Evolutionary conservation across 2,113 vertebrate genomes (phyloP).

Genomic region (Danionella cerebrum): DNA sequence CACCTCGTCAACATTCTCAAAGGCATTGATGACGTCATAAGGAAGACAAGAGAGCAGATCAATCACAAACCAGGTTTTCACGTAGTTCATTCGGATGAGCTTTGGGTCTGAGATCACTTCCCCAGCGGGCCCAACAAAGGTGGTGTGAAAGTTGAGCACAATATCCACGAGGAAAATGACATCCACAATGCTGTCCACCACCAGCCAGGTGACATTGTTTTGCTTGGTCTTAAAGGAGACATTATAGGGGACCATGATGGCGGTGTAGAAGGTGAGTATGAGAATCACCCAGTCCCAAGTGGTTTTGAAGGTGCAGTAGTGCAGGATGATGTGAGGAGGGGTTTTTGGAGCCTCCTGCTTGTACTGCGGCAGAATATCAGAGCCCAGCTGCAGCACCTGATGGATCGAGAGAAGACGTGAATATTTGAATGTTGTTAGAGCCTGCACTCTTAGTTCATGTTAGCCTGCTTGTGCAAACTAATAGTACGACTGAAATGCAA

Average conservation of each 20-base stretch:
- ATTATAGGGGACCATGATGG: slow-evolving; percentile 96
- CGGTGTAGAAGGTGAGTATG: slow-evolving; percentile 95
- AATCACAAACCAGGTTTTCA: slow-evolving; percentile 98
- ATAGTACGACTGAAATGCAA: too few relatives aligned
- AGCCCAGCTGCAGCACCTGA: slow-evolving; percentile 92
- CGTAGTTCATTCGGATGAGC: slow-evolving; percentile 94
- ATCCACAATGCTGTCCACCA: slow-evolving; percentile 94
- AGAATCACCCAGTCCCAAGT: slow-evolving; percentile 98
- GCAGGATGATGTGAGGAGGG: slow-evolving; percentile 92
- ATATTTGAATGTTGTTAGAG: too few relatives aligned
- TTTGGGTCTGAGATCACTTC: slow-evolving; percentile 96
- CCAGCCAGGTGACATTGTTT: slow-evolving; percentile 96
- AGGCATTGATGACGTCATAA: slow-evolving; percentile 96
- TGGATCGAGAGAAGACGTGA: neutral
- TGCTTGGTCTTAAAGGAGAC: slow-evolving; percentile 98
- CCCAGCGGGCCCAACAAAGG: slow-evolving; percentile 90
- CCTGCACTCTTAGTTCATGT: too few relatives aligned
- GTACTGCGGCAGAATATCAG: slow-evolving; percentile 94
- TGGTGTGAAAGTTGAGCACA: slow-evolving; percentile 95
- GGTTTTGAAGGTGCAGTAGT: slow-evolving; percentile 97
- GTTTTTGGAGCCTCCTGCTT: slow-evolving; percentile 97
- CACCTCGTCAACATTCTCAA: slow-evolving; percentile 97
- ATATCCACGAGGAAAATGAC: slow-evolving; percentile 97
- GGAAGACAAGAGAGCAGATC: slow-evolving; percentile 93
- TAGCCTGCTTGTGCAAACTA: too few relatives aligned